Conservation (phyloP, 1,140 invertebrate species). For the Lepidurus arcticus region DNA sequence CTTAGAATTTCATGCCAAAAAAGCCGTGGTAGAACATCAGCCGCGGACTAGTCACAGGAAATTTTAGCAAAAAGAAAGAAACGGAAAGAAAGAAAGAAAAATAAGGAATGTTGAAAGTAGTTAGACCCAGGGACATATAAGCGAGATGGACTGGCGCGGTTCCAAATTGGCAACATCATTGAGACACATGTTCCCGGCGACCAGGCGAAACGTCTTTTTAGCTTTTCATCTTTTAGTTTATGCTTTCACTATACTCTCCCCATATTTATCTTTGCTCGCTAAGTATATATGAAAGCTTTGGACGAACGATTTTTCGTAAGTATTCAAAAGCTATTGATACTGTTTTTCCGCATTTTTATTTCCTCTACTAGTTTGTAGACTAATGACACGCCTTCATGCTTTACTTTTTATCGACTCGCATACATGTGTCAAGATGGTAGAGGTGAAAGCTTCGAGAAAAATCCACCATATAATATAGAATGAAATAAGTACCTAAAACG, state of each 20-base stretch:
- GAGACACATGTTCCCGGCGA: background rate
- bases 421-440: too few relatives aligned
- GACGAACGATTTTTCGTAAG: too few relatives aligned
- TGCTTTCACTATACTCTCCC: background rate
- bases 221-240: background rate
- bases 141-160: conserved; percentile 10
- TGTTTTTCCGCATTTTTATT: too few relatives aligned
- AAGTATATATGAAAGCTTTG: background rate
- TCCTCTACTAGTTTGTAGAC: too few relatives aligned
- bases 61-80: background rate
- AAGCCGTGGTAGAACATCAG: background rate
- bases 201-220: background rate
- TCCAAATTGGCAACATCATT: background rate
- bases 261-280: background rate
- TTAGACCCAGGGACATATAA: background rate
- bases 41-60: background rate
- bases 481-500: too few relatives aligned
- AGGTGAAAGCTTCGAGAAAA: too few relatives aligned
- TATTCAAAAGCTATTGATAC: too few relatives aligned
- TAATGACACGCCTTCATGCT: too few relatives aligned
- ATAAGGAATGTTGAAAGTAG: conserved; percentile 23
- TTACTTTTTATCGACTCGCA: too few relatives aligned
- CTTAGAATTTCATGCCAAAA: background rate
- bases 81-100: conserved; percentile 24
- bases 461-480: too few relatives aligned